Evolutionary conservation across 1,140 invertebrate species (phyloP).

Genomic region (Diabrotica undecimpunctata): DNA sequence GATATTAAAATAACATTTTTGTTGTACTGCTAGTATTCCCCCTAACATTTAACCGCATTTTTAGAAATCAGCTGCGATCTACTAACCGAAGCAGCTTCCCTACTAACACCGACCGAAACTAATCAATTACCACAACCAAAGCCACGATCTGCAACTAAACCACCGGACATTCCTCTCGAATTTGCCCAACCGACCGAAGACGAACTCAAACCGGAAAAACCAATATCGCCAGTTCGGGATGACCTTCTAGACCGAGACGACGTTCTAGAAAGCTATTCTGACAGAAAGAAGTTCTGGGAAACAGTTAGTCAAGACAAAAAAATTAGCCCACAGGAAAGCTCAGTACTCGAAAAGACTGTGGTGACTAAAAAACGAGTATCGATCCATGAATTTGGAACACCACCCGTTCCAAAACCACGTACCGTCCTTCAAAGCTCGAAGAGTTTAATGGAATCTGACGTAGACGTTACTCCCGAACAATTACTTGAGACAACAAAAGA

Average conservation of each 20-base stretch:
- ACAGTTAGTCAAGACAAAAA: slow-evolving; percentile 41
- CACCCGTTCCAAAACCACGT: slow-evolving; percentile 49
- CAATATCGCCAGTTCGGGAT: slow-evolving; percentile 39
- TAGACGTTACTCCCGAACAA: slow-evolving; percentile 5
- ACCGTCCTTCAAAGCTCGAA: slow-evolving; percentile 31
- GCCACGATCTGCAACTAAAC: slow-evolving; percentile 37
- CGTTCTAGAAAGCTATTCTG: slow-evolving; percentile 44
- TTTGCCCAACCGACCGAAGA: slow-evolving; percentile 16
- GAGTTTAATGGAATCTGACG: slow-evolving; percentile 27
- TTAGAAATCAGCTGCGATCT: slow-evolving; percentile 46
- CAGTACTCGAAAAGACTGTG: slow-evolving; percentile 30
- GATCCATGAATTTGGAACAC: slow-evolving; percentile 37
- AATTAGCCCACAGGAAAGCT: slow-evolving; percentile 36
- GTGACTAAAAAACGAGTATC: slow-evolving; percentile 37
- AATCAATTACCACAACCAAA: slow-evolving; percentile 43
- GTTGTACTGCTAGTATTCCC: slow-evolving; percentile 41
- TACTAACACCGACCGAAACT: slow-evolving; percentile 36
- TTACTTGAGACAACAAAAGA: neutral
- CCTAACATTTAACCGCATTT: slow-evolving; percentile 48
- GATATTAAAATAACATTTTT: slow-evolving; percentile 27
- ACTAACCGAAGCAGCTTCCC: slow-evolving; percentile 38
- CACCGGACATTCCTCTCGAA: slow-evolving; percentile 28
- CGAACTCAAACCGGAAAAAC: slow-evolving; percentile 33
- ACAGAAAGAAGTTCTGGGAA: slow-evolving; percentile 54
- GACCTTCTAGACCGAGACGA: slow-evolving; percentile 37